These are phyloP conservation scores for Hedya salicella DNA, from an alignment of 2,888 invertebrate species.

Conservation along the genomic window DNA sequence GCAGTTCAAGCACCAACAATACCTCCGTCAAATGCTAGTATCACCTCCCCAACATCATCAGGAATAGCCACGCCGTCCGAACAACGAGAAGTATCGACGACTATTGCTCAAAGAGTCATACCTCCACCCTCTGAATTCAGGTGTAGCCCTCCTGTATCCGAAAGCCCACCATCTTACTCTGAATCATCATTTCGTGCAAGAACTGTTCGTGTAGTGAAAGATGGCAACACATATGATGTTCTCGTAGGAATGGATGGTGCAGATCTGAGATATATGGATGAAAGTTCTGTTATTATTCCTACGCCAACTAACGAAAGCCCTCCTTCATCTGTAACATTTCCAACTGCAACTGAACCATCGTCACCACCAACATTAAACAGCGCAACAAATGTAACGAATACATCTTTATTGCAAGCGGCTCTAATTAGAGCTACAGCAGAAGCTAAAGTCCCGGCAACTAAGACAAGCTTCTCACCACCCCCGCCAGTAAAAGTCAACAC, in stretches of 20 bases:
- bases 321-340: conserved; percentile 87
- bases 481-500: conserved; percentile 87
- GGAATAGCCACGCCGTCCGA: conserved; percentile 77
- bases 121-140: conserved; percentile 91
- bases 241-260: conserved; percentile 92
- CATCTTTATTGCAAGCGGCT: conserved; percentile 89
- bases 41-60: conserved; percentile 73
- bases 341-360: conserved; percentile 86
- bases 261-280: conserved; percentile 96
- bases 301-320: conserved; percentile 92
- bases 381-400: conserved; percentile 82
- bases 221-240: conserved; percentile 89
- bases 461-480: conserved; percentile 73
- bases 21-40: conserved; percentile 66
- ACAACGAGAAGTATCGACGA: conserved; percentile 75
- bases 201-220: conserved; percentile 83
- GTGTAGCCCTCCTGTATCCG: conserved; percentile 87
- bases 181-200: conserved; percentile 83
- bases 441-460: conserved; percentile 76
- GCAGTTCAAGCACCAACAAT: conserved; percentile 61
- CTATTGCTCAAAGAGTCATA: conserved; percentile 88
- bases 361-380: conserved; percentile 82
- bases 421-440: conserved; percentile 88
- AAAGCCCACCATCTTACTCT: conserved; percentile 86
- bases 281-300: conserved; percentile 92